These are phyloP conservation scores for Arenaria interpres DNA, from an alignment of 2,113 vertebrate species.

Conservation along the genomic window DNA sequence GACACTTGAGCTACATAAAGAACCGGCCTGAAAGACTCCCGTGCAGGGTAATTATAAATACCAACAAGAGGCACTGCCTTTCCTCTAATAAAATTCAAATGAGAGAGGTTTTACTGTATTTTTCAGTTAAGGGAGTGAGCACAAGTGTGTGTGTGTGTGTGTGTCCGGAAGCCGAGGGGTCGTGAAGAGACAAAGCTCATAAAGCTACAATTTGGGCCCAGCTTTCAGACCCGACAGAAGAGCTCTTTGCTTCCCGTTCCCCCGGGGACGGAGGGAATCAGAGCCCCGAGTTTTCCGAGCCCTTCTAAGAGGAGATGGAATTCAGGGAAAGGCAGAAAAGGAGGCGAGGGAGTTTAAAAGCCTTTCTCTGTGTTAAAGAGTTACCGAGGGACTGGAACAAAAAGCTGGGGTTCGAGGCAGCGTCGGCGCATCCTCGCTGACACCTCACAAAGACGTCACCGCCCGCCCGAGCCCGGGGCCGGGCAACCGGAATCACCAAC, in stretches of 20 bases:
- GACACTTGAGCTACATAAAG: background rate
- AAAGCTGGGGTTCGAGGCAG: background rate
- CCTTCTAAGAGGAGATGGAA: rapidly evolving
- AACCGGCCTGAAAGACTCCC: background rate
- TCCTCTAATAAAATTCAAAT: background rate
- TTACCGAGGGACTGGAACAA: background rate
- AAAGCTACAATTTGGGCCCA: background rate
- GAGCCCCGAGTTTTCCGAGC: rapidly evolving
- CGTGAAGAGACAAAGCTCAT: background rate
- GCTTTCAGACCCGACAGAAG: background rate
- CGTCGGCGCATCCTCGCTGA: background rate
- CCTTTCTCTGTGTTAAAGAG: background rate
- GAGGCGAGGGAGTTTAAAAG: rapidly evolving
- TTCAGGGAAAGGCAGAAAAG: background rate
- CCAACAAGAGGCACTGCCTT: background rate
- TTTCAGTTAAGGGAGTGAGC: too few species aligned
- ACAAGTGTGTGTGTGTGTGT: rapidly evolving
- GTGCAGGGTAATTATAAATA: background rate
- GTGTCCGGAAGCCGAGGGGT: background rate
- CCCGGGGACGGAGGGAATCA: background rate
- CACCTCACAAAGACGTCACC: background rate
- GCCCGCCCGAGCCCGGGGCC: background rate
- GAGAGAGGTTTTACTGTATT: background rate
- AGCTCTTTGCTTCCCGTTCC: background rate
- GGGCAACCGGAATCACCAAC: background rate